Conservation (phyloP, 2,113 vertebrate species). For the Stigmatopora argus region DNA sequence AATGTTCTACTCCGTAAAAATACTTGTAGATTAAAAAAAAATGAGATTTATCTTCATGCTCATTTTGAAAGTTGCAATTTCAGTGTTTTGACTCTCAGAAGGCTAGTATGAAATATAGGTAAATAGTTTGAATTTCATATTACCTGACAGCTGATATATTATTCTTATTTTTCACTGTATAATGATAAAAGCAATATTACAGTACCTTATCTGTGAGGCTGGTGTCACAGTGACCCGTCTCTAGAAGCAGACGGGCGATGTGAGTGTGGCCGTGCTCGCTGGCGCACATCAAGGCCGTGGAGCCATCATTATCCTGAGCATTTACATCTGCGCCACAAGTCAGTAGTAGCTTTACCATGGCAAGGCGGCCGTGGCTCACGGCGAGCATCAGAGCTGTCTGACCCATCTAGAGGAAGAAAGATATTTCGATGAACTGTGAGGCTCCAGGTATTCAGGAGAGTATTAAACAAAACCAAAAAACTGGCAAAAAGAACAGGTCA, state of each 20-base stretch:
- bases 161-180: neutral
- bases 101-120: neutral
- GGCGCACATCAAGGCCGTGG: constrained; percentile 86
- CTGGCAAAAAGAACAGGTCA: neutral
- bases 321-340: constrained; percentile 75
- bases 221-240: constrained; percentile 71
- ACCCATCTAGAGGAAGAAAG: constrained; percentile 68
- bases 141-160: neutral
- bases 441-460: constrained; percentile 5
- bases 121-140: neutral
- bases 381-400: constrained; percentile 90
- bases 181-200: neutral
- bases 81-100: neutral
- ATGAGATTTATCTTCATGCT: neutral
- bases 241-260: constrained; percentile 79
- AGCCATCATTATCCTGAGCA: constrained; percentile 79
- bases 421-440: constrained; percentile 18
- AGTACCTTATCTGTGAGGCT: constrained; percentile 75
- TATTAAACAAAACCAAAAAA: neutral
- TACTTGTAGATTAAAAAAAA: too few species aligned
- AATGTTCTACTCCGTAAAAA: neutral
- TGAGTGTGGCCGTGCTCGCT: constrained; percentile 84
- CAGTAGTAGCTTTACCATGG: constrained; percentile 82
- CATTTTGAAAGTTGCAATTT: neutral
- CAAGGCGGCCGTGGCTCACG: constrained; percentile 81